Base-by-base conservation (phyloP, 1,140 invertebrate species). In the Gyrodactylus bullatarudis region DNA sequence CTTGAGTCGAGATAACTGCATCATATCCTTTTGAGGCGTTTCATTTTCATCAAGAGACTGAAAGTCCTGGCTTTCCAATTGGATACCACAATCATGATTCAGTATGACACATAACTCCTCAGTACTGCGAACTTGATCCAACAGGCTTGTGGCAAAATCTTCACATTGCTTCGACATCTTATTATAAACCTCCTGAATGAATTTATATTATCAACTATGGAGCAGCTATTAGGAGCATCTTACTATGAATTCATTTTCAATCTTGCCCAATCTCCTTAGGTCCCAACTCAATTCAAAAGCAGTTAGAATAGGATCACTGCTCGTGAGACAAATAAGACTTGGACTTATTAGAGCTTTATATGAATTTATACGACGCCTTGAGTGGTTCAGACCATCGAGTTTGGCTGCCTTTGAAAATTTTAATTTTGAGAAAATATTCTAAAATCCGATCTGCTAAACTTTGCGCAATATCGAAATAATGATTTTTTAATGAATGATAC, bases 211-310 rank as follows among this genome's bases (percentile, higher is more conserved):
- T 69, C 8, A 69, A 21, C 21, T 69, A 8, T 21, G 21, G 21
- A 20, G 8, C 20, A 90, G 78, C 92, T 89, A 79, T 93, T 89
- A 77, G 91, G 85, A 90, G 89, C 74, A 87, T 1, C 70, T 71
- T 25, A 71, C 83, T 78, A 92, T 92, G 80, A 97, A 96, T 82
- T 97, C 93, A 80, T 96, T 91, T 80, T 97, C 93, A 77, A 95
- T 85, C 76, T 91, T 89, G 75, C 89, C 89, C 24, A 93, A 84
- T 72, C 89, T 84, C 26, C 89, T 84, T 69, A 93, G 82, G 79
- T 93, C 89, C 89, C 89, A 92, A 54, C 88, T 90, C 23, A 94
- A 84, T 80, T 93, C 88, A 80, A 94, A 94, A 26, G 91, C 90
- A 1, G 89, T 91, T 69, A 93, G 83, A 75, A 94, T 92, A 20